Conservation (phyloP, 2,888 invertebrate genomes). For the Xylophagus ater region DNA sequence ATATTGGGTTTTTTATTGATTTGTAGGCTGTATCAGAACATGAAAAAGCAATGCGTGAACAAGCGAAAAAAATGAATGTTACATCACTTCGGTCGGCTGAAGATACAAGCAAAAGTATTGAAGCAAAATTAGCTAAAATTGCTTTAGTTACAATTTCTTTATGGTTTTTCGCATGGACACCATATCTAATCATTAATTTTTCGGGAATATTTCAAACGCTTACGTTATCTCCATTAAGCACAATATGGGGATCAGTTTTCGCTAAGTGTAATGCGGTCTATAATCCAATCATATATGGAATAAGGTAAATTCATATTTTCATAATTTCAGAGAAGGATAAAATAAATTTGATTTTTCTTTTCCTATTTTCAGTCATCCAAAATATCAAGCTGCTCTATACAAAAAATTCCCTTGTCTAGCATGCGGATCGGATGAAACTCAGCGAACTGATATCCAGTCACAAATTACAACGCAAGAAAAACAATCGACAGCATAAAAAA, state of each 20-base stretch:
- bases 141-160: constrained; percentile 48
- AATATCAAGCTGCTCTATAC: constrained; percentile 48
- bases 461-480: constrained; percentile 6
- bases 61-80: constrained; percentile 50
- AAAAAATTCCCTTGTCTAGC: constrained; percentile 51
- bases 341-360: no score
- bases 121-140: constrained; percentile 45
- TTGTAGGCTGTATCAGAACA: constrained; percentile 43
- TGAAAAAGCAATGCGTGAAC: constrained; percentile 44
- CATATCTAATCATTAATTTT: constrained; percentile 41
- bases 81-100: constrained; percentile 44
- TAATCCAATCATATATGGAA: constrained; percentile 49
- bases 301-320: constrained; percentile 41
- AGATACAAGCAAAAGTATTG: constrained; percentile 39
- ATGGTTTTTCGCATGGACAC: constrained; percentile 52
- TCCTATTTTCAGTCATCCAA: constrained; percentile 43
- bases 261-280: constrained; percentile 51
- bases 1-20: not conserved
- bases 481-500: constrained; percentile 1
- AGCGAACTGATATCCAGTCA: not conserved
- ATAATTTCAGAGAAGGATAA: not conserved
- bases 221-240: constrained; percentile 35
- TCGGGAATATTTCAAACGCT: constrained; percentile 35
- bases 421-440: constrained; percentile 33
- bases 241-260: constrained; percentile 46